Evolutionary conservation across 2,113 vertebrate genomes (phyloP).

Genomic region (Platysteira castanea): DNA sequence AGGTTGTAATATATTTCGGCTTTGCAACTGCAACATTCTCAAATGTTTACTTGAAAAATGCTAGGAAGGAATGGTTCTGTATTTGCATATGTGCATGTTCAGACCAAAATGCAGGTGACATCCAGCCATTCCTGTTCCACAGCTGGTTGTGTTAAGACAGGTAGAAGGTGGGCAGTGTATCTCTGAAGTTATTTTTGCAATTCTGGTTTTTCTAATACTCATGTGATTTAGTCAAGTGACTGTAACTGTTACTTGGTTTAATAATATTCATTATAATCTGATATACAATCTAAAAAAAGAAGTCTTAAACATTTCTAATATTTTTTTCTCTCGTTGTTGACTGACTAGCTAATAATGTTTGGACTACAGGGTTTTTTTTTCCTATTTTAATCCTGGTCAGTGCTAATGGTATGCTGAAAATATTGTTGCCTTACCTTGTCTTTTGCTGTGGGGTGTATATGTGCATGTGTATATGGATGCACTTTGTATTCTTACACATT

Average conservation of each 20-base stretch:
- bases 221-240: neutral
- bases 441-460: neutral
- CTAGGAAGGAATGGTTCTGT: neutral
- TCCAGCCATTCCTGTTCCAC: neutral
- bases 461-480: neutral
- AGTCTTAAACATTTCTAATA: neutral
- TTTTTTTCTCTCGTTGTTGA: neutral
- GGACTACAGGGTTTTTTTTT: neutral
- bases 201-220: neutral
- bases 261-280: neutral
- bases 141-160: neutral
- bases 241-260: neutral
- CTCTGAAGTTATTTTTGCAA: neutral
- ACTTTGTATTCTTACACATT: neutral
- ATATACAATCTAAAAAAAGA: neutral
- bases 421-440: neutral
- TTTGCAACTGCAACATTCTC: neutral
- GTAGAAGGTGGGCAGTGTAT: neutral
- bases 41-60: neutral
- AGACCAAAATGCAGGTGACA: neutral
- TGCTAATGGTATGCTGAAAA: neutral
- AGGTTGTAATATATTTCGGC: neutral
- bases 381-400: neutral
- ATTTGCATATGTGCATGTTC: neutral
- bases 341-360: neutral